Evolutionary conservation across 1,140 invertebrate genomes (phyloP).

Genomic region (Triops longicaudatus): DNA sequence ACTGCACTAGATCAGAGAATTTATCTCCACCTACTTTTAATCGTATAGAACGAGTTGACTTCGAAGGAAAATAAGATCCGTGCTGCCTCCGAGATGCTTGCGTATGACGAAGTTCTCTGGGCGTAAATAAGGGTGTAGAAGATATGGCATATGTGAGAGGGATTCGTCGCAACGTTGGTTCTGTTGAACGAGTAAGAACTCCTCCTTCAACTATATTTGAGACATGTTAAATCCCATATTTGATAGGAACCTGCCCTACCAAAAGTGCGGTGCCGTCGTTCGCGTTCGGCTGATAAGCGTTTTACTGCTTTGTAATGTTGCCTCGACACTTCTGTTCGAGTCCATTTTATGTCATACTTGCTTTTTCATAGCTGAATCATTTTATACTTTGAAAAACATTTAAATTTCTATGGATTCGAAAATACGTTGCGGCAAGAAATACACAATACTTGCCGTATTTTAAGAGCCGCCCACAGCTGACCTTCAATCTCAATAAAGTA

Average conservation of each 20-base stretch:
- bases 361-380: no score
- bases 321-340: no score
- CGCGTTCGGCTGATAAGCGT: conserved; percentile 52
- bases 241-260: conserved; percentile 44
- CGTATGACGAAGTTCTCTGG: neutral
- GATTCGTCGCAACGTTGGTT: neutral
- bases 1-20: neutral
- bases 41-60: neutral
- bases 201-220: no score
- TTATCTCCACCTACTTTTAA: neutral
- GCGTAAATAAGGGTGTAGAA: neutral
- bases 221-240: no score
- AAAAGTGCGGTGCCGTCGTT: conserved; percentile 64
- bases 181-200: neutral
- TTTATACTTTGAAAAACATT: no score
- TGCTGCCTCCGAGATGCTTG: neutral
- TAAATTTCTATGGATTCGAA: no score
- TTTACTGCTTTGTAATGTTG: no score
- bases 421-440: no score
- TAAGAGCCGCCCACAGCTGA: no score
- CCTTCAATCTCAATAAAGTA: no score
- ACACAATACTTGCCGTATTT: no score
- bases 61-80: neutral
- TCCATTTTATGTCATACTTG: no score
- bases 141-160: neutral